Percentiles rank a stretch among this genome's conserved stretches.
These are phyloP conservation scores for Unio delphinus DNA, from an alignment of 2,888 invertebrate species.

Conservation along the genomic window DNA sequence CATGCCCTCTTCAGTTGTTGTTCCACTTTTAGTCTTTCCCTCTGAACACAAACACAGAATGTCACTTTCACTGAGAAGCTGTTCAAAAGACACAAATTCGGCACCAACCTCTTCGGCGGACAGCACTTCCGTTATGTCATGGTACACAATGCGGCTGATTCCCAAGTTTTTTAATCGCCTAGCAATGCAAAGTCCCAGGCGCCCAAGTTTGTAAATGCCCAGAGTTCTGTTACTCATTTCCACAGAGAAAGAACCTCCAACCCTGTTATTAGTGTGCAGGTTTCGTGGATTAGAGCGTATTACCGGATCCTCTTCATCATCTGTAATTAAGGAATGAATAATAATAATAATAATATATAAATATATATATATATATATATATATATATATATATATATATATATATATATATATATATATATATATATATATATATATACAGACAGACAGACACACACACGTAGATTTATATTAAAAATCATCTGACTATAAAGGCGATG, in stretches of 20 bases:
- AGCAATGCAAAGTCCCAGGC: constrained; percentile 79
- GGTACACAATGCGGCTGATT: constrained; percentile 81
- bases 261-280: too few species aligned
- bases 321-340: too few species aligned
- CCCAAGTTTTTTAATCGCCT: constrained; percentile 83
- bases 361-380: too few species aligned
- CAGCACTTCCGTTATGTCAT: constrained; percentile 76
- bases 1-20: constrained; percentile 67
- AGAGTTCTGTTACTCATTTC: constrained; percentile 78
- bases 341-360: too few species aligned
- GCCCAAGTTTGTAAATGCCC: constrained; percentile 68
- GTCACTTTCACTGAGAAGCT: constrained; percentile 83
- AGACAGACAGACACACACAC: too few species aligned
- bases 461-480: too few species aligned
- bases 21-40: constrained; percentile 81
- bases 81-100: constrained; percentile 79
- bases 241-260: constrained; percentile 15
- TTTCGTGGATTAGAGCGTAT: too few species aligned
- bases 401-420: too few species aligned
- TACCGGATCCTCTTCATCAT: too few species aligned
- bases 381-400: too few species aligned
- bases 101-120: constrained; percentile 77
- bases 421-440: too few species aligned
- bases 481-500: too few species aligned
- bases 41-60: constrained; percentile 87